Evolutionary conservation across 2,113 vertebrate genomes (phyloP).

Genomic region (Stomatorhinus ivindoensis): DNA sequence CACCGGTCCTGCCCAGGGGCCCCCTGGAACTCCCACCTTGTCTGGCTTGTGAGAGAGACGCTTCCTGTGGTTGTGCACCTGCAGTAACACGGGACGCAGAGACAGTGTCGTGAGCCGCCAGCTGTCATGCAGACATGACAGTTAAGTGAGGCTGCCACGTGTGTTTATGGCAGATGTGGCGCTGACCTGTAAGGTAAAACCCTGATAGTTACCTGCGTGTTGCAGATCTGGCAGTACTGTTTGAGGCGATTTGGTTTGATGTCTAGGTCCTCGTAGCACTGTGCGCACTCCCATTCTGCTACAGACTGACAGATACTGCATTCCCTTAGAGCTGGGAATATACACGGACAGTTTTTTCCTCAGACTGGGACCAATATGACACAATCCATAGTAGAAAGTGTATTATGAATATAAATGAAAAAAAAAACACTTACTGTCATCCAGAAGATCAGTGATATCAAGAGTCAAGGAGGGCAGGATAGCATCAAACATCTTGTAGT

Average conservation of each 20-base stretch:
- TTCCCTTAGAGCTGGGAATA: constrained; percentile 57
- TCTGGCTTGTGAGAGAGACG: constrained; percentile 50
- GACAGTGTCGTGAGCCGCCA: neutral
- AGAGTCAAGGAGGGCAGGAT: constrained; percentile 61
- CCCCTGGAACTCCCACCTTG: constrained; percentile 40
- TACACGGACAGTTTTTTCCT: neutral
- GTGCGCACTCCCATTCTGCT: constrained; percentile 63
- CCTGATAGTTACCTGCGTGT: constrained; percentile 54
- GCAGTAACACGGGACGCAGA: neutral
- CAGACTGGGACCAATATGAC: neutral
- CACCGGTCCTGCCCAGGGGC: constrained; percentile 37
- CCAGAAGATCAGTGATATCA: constrained; percentile 70
- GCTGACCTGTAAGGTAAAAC: neutral
- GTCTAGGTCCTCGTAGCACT: constrained; percentile 65
- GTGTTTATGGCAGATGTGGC: neutral
- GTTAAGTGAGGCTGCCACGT: neutral
- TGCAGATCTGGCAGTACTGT: constrained; percentile 70
- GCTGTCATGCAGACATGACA: neutral
- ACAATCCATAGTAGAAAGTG: neutral
- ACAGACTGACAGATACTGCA: constrained; percentile 70
- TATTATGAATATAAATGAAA: neutral
- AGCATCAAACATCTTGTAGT: constrained; percentile 74
- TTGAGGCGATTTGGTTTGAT: constrained; percentile 65
- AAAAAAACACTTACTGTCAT: constrained; percentile 52
- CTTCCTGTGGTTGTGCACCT: constrained; percentile 70